Base-by-base conservation (phyloP, 2,113 vertebrate genomes). In the Recurvirostra avosetta region DNA sequence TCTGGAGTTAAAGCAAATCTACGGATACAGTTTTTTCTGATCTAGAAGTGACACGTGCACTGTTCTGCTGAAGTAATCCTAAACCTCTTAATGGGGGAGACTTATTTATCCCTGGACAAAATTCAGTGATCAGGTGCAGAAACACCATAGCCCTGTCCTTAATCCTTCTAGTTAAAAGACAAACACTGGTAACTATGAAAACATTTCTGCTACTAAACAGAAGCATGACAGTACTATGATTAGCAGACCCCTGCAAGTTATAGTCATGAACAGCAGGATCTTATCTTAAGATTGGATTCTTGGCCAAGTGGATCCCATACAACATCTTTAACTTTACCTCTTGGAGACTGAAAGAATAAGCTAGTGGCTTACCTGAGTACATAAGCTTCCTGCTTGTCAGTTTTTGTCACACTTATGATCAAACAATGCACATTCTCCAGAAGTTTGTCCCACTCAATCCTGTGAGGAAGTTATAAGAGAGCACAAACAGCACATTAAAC, bases 321-420 rank as follows among this genome's bases (percentile, higher is more conserved):
- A 12, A 65, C 65, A 78, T 26, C 71, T 80, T 70, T 61, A 47
- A 16, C 8, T 53, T 53, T 15, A n/a, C 7, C 49, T 68, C 56
- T 27, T 32, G 6, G 9, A 49, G 17, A 14, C 40, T 65, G 21
- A n/a, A 77, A 75, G 16, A 76, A 50, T 32, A 62, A 62, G 21
- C 26, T 21, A 72, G 8, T 14, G 63, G 73, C 97, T 99, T 97
- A 99, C 99, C 99, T 99, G 99, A 99, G 99, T 99, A 99, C 99
- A 99, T 99, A 99, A 99, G 99, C 99, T 99, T 99, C 99, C 99
- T 99, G 99, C 99, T 99, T 99, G 99, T 99, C 99, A 98, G 99
- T 99, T 99, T 99, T 99, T 99, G 99, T 99, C 99, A 99, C 99
- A 99, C 99, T 99, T 98, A 99, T 99, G 98, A 99, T 99, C 98